phyloP scores from a whole-genome alignment of 2,888 invertebrate species.

The Epirrhoe alternata region DNA sequence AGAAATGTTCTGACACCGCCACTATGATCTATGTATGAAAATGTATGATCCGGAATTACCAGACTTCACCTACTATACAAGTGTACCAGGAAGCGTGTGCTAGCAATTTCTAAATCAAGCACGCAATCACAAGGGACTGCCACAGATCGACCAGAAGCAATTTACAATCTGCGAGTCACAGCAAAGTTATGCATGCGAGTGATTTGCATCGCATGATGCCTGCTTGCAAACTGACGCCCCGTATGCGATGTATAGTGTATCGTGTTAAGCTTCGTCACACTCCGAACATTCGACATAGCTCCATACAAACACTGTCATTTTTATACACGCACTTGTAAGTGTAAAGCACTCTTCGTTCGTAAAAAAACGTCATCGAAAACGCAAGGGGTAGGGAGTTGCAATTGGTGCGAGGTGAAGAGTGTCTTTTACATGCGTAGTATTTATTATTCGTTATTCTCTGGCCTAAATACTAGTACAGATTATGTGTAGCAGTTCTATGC shows the following conservation, averaged over 20 bases:
- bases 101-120: slow-evolving; percentile 19
- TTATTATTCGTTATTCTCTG: too few species aligned
- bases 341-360: too few species aligned
- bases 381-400: too few species aligned
- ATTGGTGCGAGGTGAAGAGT: too few species aligned
- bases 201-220: slow-evolving; percentile 60
- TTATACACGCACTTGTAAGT: too few species aligned
- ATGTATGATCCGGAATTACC: too few species aligned
- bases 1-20: too few species aligned
- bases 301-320: too few species aligned
- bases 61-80: not conserved
- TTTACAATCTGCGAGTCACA: slow-evolving; percentile 61
- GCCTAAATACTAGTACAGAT: not conserved
- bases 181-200: slow-evolving; percentile 56
- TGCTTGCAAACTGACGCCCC: slow-evolving; percentile 45
- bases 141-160: slow-evolving; percentile 58
- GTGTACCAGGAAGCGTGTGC: not conserved
- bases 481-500: not conserved
- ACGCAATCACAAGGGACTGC: slow-evolving; percentile 24
- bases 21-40: too few species aligned
- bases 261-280: not conserved
- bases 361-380: too few species aligned
- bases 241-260: not conserved
- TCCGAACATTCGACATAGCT: too few species aligned
- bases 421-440: too few species aligned